Conservation (phyloP, 2,888 invertebrate genomes). For the Drosophila picticornis region DNA sequence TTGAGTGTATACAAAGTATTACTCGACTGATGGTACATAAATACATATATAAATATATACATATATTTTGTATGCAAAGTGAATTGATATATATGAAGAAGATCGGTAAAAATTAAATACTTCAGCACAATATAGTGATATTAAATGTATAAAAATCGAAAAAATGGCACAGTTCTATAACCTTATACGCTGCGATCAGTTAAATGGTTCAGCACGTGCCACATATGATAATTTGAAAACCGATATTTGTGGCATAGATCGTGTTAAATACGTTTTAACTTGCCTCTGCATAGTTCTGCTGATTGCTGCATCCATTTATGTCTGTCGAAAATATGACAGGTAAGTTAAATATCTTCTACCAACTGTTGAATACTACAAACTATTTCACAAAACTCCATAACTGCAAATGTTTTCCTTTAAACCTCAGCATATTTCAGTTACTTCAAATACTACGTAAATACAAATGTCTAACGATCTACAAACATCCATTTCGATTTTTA, state of each 20-base stretch:
- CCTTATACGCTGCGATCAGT: conserved; percentile 70
- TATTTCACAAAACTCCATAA: neutral
- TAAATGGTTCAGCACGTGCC: conserved; percentile 49
- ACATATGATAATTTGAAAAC: conserved; percentile 69
- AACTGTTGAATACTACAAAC: neutral
- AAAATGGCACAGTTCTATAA: conserved; percentile 53
- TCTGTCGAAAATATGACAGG: conserved; percentile 69
- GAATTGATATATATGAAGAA: neutral
- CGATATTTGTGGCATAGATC: conserved; percentile 75
- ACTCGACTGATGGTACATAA: neutral
- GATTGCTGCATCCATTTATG: conserved; percentile 55
- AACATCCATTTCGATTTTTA: neutral
- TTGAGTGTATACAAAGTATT: conserved; percentile 6
- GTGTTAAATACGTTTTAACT: conserved; percentile 65
- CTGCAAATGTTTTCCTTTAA: neutral
- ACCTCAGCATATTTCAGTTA: neutral
- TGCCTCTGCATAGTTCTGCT: conserved; percentile 59
- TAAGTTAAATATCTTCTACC: conserved; percentile 38
- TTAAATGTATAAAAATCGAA: conserved; percentile 37
- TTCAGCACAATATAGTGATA: neutral
- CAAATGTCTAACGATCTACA: neutral
- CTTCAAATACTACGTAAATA: neutral
- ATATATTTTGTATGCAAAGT: conserved; percentile 3
- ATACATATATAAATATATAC: conserved; percentile 1
- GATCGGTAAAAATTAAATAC: conserved; percentile 2